Evolutionary conservation across 2,888 invertebrate genomes (phyloP).

Genomic region (Eucera pruinosa): DNA sequence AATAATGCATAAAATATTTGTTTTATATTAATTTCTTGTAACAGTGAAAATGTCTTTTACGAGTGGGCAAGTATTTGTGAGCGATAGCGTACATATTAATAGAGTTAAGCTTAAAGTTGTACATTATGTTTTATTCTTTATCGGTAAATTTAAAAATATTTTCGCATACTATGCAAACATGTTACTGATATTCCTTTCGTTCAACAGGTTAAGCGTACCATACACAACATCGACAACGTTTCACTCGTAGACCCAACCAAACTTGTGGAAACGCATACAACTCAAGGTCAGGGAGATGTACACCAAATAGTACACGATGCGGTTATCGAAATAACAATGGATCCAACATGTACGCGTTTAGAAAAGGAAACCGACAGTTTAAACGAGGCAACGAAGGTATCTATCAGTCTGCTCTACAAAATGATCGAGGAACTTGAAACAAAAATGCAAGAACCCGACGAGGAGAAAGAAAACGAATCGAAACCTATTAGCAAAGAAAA

Average conservation of each 20-base stretch:
- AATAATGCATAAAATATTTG: too few relatives aligned
- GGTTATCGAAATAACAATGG: slow-evolving; percentile 34
- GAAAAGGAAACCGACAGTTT: slow-evolving; percentile 36
- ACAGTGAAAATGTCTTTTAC: too few relatives aligned
- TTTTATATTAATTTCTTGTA: too few relatives aligned
- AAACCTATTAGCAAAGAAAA: slow-evolving; percentile 31
- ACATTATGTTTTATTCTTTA: background rate
- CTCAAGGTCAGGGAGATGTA: slow-evolving; percentile 74
- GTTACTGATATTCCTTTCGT: background rate
- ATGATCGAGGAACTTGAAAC: slow-evolving; percentile 73
- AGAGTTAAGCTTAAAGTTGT: background rate
- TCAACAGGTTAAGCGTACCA: slow-evolving; percentile 66
- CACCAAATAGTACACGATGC: slow-evolving; percentile 48
- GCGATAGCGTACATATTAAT: too few relatives aligned
- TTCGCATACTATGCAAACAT: background rate
- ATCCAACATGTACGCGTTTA: slow-evolving; percentile 1
- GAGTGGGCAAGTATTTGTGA: too few relatives aligned
- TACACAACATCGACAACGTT: slow-evolving; percentile 49
- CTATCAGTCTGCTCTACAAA: slow-evolving; percentile 65
- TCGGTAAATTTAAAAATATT: background rate
- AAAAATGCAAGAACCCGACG: background rate
- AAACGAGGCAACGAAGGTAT: slow-evolving; percentile 53
- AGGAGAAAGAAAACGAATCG: background rate
- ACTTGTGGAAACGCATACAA: slow-evolving; percentile 44
- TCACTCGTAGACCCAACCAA: slow-evolving; percentile 21